A percentile compares a stretch with the other conserved stretches of the same genome.
Conservation (phyloP, 2,888 invertebrate genomes). For the Operophtera brumata region DNA sequence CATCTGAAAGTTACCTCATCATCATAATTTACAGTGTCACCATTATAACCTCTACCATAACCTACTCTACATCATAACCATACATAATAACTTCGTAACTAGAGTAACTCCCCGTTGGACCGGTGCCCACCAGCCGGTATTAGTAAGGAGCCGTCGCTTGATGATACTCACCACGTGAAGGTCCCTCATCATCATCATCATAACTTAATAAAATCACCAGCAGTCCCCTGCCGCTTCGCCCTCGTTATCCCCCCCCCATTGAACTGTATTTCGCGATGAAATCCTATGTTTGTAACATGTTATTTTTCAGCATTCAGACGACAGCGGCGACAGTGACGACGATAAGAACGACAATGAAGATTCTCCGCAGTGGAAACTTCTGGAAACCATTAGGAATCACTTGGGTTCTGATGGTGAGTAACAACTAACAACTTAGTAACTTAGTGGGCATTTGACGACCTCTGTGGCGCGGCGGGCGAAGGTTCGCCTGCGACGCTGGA, state of each 20-base stretch:
- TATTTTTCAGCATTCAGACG: slow-evolving; percentile 71
- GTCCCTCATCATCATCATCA: too few relatives aligned
- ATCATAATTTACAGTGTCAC: too few relatives aligned
- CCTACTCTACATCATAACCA: too few relatives aligned
- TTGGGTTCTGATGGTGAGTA: slow-evolving; percentile 66
- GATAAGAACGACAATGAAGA: slow-evolving; percentile 83
- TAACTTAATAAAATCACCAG: too few relatives aligned
- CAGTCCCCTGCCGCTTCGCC: too few relatives aligned
- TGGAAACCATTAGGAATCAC: slow-evolving; percentile 87
- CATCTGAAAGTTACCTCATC: slow-evolving; percentile 64
- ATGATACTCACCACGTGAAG: slow-evolving; percentile 79
- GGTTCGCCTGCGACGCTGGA: background rate
- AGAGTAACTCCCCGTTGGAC: slow-evolving; percentile 66
- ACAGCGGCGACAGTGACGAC: slow-evolving; percentile 83
- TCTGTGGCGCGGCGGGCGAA: background rate
- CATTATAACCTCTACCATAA: too few relatives aligned
- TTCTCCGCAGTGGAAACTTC: slow-evolving; percentile 94
- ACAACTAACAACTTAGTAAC: too few relatives aligned
- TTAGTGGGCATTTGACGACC: too few relatives aligned
- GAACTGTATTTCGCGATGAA: too few relatives aligned
- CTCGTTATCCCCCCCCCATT: too few relatives aligned
- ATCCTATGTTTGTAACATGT: too few relatives aligned
- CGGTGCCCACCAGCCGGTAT: slow-evolving; percentile 64
- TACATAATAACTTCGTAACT: too few relatives aligned
- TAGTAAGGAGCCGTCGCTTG: slow-evolving; percentile 83